Evolutionary conservation across 1,140 invertebrate species (phyloP).

Genomic region (Halesus radiatus): DNA sequence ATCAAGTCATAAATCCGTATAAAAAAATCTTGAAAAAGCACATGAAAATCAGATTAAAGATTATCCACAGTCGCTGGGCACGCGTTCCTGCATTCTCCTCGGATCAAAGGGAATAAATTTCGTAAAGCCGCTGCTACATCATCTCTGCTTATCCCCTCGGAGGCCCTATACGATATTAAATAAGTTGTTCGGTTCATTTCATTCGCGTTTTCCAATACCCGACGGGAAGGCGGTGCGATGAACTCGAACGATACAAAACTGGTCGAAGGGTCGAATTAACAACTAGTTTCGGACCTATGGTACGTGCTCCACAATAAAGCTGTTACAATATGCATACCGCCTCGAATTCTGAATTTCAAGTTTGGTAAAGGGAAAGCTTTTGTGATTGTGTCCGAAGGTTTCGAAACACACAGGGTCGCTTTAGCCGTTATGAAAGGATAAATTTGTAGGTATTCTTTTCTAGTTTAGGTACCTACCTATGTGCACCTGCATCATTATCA

Average conservation of each 20-base stretch:
- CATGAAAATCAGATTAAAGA: too few species aligned
- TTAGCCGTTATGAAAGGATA: conserved; percentile 9
- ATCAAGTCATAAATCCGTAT: too few species aligned
- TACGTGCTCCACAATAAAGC: neutral
- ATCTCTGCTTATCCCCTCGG: conserved; percentile 7
- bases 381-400: conserved; percentile 7
- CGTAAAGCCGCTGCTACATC: neutral
- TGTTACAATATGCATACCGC: neutral
- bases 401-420: conserved; percentile 13
- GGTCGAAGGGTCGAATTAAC: conserved; percentile 31
- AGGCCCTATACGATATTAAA: conserved; percentile 1
- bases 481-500: too few species aligned
- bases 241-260: conserved; percentile 46
- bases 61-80: too few species aligned
- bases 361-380: neutral
- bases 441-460: too few species aligned
- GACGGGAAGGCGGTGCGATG: conserved; percentile 35
- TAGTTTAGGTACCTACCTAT: too few species aligned
- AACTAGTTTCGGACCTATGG: neutral
- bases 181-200: conserved; percentile 20
- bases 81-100: too few species aligned
- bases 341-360: neutral
- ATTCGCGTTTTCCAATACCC: conserved; percentile 32
- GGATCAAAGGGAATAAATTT: too few species aligned
- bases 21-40: too few species aligned